These are phyloP conservation scores for Poecile atricapillus DNA, from an alignment of 2,113 vertebrate species.

Conservation along the genomic window DNA sequence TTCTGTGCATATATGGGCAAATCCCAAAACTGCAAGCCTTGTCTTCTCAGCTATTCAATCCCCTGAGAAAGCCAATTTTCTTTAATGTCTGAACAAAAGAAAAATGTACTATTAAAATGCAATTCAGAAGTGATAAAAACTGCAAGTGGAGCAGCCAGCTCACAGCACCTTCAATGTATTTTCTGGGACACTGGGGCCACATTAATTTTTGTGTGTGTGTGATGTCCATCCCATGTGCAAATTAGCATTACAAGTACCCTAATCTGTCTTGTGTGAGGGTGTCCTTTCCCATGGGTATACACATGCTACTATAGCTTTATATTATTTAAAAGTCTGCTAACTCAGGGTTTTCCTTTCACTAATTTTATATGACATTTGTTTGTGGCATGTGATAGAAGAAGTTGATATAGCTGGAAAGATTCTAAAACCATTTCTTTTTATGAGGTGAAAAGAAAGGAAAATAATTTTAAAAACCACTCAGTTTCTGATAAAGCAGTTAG, in stretches of 20 bases:
- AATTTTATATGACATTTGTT: slow-evolving; percentile 21
- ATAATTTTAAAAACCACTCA: neutral
- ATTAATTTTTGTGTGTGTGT: slow-evolving; percentile 77
- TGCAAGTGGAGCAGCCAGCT: slow-evolving; percentile 77
- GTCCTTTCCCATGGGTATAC: slow-evolving; percentile 72
- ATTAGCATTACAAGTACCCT: slow-evolving; percentile 80
- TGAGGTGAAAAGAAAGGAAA: neutral
- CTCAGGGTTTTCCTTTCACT: slow-evolving; percentile 27
- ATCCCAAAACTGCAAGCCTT: slow-evolving; percentile 60
- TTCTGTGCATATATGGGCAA: slow-evolving; percentile 37
- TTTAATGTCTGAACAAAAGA: slow-evolving; percentile 81
- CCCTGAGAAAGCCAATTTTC: slow-evolving; percentile 80
- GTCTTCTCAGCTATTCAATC: slow-evolving; percentile 71
- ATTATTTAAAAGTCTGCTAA: slow-evolving; percentile 65
- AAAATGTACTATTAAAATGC: slow-evolving; percentile 85
- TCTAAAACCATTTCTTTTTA: neutral
- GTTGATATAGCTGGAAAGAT: neutral
- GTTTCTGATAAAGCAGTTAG: neutral
- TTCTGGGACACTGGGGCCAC: slow-evolving; percentile 79
- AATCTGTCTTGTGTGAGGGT: slow-evolving; percentile 81
- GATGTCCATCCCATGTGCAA: slow-evolving; percentile 82
- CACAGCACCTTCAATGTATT: slow-evolving; percentile 73
- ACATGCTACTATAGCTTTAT: slow-evolving; percentile 67
- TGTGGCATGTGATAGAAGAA: neutral
- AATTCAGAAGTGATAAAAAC: slow-evolving; percentile 83